These are phyloP conservation scores for Ceratotherium simum DNA, from an alignment of 2,113 vertebrate genomes.

Conservation along the genomic window DNA sequence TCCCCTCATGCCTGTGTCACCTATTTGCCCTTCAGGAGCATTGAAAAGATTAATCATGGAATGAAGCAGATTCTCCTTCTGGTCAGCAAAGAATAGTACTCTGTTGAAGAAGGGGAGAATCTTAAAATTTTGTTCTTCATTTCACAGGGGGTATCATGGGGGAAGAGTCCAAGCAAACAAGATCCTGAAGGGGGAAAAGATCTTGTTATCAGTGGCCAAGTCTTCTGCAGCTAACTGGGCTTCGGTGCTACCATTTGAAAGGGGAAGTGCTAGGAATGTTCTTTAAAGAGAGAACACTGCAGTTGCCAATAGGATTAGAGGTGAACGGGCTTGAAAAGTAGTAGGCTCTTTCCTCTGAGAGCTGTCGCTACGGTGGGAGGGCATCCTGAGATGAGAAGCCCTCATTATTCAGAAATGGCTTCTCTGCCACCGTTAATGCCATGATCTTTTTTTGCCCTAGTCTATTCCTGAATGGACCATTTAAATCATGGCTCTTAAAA, in stretches of 20 bases:
- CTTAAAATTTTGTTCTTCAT: neutral
- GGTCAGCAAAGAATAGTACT: conserved; percentile 26
- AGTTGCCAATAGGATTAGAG: neutral
- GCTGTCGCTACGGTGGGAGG: neutral
- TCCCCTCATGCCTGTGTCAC: conserved; percentile 3
- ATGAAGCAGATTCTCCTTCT: conserved; percentile 3
- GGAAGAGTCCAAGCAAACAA: neutral
- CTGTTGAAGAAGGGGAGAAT: neutral
- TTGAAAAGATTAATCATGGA: conserved; percentile 49
- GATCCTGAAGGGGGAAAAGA: neutral
- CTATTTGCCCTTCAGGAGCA: conserved; percentile 57
- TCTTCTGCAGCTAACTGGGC: neutral
- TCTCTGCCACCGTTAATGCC: neutral
- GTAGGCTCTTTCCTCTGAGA: neutral
- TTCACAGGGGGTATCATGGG: neutral
- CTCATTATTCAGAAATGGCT: neutral
- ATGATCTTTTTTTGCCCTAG: neutral
- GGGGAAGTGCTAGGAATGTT: neutral
- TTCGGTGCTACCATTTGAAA: neutral
- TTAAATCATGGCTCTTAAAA: neutral
- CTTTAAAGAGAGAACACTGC: neutral
- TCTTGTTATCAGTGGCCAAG: neutral
- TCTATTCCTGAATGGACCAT: neutral
- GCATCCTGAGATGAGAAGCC: neutral
- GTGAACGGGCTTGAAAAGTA: neutral